Evolutionary conservation across 2,888 invertebrate species (phyloP).

Genomic region (Brachyptera risi): DNA sequence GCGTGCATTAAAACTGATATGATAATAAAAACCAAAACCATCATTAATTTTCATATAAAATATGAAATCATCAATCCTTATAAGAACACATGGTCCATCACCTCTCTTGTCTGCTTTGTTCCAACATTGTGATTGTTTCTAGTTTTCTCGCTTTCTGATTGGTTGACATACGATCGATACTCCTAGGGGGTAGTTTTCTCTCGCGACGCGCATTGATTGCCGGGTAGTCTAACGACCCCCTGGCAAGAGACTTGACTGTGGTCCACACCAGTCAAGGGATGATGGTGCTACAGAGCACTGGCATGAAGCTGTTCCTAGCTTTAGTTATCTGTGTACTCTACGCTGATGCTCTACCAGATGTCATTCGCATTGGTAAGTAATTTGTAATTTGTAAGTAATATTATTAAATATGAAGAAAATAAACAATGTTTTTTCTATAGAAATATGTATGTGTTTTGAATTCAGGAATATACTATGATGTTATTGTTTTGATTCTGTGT

Average conservation of each 20-base stretch:
- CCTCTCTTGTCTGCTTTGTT: too few species aligned
- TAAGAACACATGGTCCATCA: too few species aligned
- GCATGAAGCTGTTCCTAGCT: background rate
- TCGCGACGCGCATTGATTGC: background rate
- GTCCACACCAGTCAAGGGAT: background rate
- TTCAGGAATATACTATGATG: too few species aligned
- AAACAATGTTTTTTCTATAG: too few species aligned
- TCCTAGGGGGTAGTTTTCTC: background rate
- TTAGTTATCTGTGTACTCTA: background rate
- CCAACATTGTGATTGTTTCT: background rate
- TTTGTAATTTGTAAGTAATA: background rate
- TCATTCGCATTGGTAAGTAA: conserved; percentile 51
- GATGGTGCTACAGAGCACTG: background rate
- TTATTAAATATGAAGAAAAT: background rate
- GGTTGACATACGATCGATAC: background rate
- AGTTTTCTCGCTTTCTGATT: background rate
- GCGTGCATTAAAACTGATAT: too few species aligned
- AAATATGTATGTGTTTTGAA: too few species aligned
- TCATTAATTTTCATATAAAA: too few species aligned
- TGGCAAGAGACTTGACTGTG: too few species aligned
- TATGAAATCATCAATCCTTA: too few species aligned
- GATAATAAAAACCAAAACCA: too few species aligned
- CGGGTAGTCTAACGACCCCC: too few species aligned
- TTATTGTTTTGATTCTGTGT: too few species aligned
- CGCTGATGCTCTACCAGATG: conserved; percentile 42